Evolutionary conservation across 2,888 invertebrate genomes (phyloP).

Genomic region (Lepidocyrtinus sp.): DNA sequence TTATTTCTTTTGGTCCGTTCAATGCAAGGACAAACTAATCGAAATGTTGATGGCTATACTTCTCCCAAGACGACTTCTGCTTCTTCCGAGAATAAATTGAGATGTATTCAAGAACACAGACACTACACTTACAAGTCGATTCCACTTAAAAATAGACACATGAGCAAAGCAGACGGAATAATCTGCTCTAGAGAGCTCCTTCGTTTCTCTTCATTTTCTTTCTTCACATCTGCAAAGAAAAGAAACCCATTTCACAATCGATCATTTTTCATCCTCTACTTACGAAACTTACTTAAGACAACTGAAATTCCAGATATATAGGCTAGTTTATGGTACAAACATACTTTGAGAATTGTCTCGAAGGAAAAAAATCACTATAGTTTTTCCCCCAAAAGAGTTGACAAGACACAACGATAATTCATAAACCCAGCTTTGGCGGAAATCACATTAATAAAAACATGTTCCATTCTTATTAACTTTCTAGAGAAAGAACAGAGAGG

Average conservation of each 20-base stretch:
- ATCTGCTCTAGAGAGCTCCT: background rate
- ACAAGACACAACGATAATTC: background rate
- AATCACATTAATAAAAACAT: background rate
- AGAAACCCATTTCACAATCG: slow-evolving; percentile 1
- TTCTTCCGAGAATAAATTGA: background rate
- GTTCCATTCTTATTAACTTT: background rate
- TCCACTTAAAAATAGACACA: slow-evolving; percentile 17
- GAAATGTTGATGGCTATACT: background rate
- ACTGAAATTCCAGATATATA: no score
- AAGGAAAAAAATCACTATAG: background rate
- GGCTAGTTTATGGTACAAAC: no score
- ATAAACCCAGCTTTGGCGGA: no score
- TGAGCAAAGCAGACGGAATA: background rate
- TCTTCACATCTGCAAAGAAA: slow-evolving; percentile 3
- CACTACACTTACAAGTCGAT: background rate
- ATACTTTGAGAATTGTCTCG: background rate
- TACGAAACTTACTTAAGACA: no score
- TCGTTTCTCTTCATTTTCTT: background rate
- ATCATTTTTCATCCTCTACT: no score
- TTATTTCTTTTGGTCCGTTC: background rate
- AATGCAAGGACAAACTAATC: background rate
- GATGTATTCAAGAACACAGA: background rate
- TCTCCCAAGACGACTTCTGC: background rate
- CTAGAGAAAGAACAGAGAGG: no score
- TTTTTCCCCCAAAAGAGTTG: no score